Percentiles rank a stretch among this genome's conserved stretches.
phyloP scores from a whole-genome alignment of 1,140 invertebrate genomes.

The Octopus sinensis region DNA sequence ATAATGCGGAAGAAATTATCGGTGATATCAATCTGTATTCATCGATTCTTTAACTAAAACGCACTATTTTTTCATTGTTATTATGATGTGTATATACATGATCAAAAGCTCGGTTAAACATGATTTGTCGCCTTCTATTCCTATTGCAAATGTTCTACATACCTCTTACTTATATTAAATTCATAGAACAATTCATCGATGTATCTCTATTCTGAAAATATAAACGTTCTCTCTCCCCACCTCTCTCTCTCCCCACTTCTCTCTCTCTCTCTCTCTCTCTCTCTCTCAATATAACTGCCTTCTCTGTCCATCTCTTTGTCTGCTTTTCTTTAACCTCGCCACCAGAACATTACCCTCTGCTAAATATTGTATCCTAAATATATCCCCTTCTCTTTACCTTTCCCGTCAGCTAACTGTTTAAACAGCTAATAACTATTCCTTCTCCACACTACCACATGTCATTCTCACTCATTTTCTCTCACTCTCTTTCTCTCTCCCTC shows the following conservation, averaged over 20 bases:
- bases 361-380: constrained; percentile 7
- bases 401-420: constrained; percentile 10
- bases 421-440: background rate
- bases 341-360: background rate
- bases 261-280: background rate
- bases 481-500: background rate
- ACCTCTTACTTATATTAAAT: too few species aligned
- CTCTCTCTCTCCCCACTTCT: background rate
- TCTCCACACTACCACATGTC: background rate
- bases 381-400: constrained; percentile 19
- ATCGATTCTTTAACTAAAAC: too few species aligned
- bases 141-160: too few species aligned
- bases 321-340: constrained; percentile 7
- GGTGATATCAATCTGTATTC: too few species aligned
- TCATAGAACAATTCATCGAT: too few species aligned
- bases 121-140: too few species aligned
- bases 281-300: background rate
- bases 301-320: constrained; percentile 9
- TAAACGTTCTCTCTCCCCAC: background rate
- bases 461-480: background rate
- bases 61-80: too few species aligned
- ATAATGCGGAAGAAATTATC: too few species aligned
- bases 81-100: too few species aligned
- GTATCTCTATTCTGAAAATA: too few species aligned
- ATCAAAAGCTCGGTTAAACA: too few species aligned